Base-by-base conservation (phyloP, 2,113 vertebrate species). In the Paraplagusia blochii region DNA sequence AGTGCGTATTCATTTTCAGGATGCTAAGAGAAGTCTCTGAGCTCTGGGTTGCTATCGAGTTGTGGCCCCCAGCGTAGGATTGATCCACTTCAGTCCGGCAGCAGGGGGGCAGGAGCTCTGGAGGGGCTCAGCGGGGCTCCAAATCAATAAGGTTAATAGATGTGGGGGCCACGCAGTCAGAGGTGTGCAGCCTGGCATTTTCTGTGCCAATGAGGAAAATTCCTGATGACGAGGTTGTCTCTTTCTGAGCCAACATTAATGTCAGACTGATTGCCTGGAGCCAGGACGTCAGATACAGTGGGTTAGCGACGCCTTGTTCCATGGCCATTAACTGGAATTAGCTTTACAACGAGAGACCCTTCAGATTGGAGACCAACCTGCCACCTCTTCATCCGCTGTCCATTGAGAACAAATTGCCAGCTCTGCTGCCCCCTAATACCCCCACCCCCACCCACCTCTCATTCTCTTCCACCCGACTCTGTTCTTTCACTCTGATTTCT, bases 91-190 rank as follows among this genome's bases (percentile, higher is more conserved):
- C 91, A 92, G 89, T 81, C 79, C 89, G 91, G 85, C 93, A 93
- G 93, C 89, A 78, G 92, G 92, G 90, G 91, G 88, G 90, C 87
- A 53, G 88, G 91, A 90, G 92, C 93, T 93, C 92, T 90, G 90
- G 91, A 90, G 91, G 88, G 90, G 76, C 92, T 90, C 94, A 93
- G 93, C 90, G 74, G 79, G 94, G 85, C 78, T 92, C 88, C 90
- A 89, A 90, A 94, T 96, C 94, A 95, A 96, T 96, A 94, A 93
- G 93, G 93, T 94, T 95, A 95, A 96, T 93, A 94, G 93, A 92
- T 91, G 93, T 93, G 91, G 92, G 92, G 92, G 91, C 89, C 90
- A 91, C 84, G 81, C 92, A 93, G 93, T 95, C 92, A 94, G 93
- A 93, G 90, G 92, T 93, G 92, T 91, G 88, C 87, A 83, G 91